Evolutionary conservation across 2,888 invertebrate genomes (phyloP).

Genomic region (Sabellastarte sp.): DNA sequence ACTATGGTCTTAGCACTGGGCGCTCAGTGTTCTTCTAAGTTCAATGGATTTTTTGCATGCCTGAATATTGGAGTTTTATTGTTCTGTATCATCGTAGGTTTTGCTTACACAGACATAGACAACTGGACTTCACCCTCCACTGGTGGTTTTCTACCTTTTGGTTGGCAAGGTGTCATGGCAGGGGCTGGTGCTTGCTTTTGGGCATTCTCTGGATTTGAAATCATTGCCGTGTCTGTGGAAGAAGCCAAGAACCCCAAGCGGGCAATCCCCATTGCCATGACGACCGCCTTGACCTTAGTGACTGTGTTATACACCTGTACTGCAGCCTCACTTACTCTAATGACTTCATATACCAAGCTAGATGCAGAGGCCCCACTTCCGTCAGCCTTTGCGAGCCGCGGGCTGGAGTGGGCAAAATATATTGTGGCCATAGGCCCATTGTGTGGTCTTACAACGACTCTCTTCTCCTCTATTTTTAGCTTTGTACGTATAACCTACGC

Average conservation of each 20-base stretch:
- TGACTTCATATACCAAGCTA: slow-evolving; percentile 35
- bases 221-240: slow-evolving; percentile 59
- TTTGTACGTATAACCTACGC: slow-evolving; percentile 16
- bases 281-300: slow-evolving; percentile 22
- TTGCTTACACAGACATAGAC: slow-evolving; percentile 76
- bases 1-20: slow-evolving; percentile 51
- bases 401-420: slow-evolving; percentile 50
- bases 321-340: slow-evolving; percentile 18
- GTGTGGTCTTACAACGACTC: slow-evolving; percentile 49
- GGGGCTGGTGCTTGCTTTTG: slow-evolving; percentile 58
- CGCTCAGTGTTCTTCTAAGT: slow-evolving; percentile 57
- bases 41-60: slow-evolving; percentile 57
- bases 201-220: slow-evolving; percentile 60
- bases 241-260: slow-evolving; percentile 56
- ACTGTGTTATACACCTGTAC: slow-evolving; percentile 23
- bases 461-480: slow-evolving; percentile 19
- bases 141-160: slow-evolving; percentile 60
- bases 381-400: slow-evolving; percentile 44
- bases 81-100: slow-evolving; percentile 67
- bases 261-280: slow-evolving; percentile 57
- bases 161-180: slow-evolving; percentile 56
- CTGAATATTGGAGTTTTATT: slow-evolving; percentile 57
- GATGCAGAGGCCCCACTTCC: slow-evolving; percentile 51
- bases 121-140: slow-evolving; percentile 71
- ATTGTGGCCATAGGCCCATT: slow-evolving; percentile 52